These are phyloP conservation scores for Patiria miniata DNA, from an alignment of 35 echinoderm and acorn worm genomes.

Conservation along the genomic window DNA sequence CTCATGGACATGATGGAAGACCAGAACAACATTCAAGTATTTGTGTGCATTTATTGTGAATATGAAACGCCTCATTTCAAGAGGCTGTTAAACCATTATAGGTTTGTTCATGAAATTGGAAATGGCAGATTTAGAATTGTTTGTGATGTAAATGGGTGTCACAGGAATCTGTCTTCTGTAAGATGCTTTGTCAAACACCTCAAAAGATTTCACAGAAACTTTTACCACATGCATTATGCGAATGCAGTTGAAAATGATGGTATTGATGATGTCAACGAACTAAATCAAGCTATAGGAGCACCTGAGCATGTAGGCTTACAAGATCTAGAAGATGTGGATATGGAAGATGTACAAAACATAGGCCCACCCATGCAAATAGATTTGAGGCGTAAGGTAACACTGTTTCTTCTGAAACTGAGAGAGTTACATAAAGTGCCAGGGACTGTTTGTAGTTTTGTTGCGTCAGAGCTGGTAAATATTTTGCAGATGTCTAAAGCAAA, in stretches of 20 bases:
- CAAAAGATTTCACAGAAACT: slow-evolving; percentile 9
- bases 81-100: background rate
- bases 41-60: background rate
- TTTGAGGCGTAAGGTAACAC: background rate
- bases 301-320: slow-evolving; percentile 13
- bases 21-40: too few species aligned
- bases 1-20: too few species aligned
- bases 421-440: slow-evolving; percentile 1
- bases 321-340: slow-evolving; percentile 1
- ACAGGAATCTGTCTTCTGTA: slow-evolving; percentile 20
- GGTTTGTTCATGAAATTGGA: slow-evolving; percentile 5
- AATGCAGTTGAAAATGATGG: background rate
- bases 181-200: background rate
- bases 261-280: background rate
- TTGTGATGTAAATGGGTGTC: slow-evolving; percentile 27
- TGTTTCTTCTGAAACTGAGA: slow-evolving; percentile 2
- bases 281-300: background rate
- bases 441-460: background rate
- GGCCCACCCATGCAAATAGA: background rate
- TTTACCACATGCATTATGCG: background rate
- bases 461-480: slow-evolving; percentile 5
- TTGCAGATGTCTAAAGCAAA: background rate
- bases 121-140: slow-evolving; percentile 17
- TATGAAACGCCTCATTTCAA: background rate
- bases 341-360: background rate